Percentiles rank a stretch among this genome's conserved stretches.
Conservation (phyloP, 1,140 invertebrate genomes). For the Pseudomyrmex dendroicus region DNA sequence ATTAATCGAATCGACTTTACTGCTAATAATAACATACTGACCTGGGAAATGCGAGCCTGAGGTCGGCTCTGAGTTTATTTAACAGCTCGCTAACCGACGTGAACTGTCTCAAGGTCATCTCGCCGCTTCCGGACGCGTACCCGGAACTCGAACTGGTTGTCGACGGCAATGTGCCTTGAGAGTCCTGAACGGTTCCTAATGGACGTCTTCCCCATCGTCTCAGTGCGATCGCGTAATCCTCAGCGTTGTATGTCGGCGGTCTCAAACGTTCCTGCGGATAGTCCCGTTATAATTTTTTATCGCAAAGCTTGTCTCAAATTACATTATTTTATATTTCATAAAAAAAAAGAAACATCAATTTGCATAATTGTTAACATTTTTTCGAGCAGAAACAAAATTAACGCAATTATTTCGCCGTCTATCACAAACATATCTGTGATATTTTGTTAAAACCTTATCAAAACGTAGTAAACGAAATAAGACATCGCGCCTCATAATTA, state of each 20-base stretch:
- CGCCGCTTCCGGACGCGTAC: constrained; percentile 86
- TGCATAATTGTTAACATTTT: background rate
- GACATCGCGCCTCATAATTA: background rate
- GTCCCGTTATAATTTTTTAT: background rate
- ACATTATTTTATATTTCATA: background rate
- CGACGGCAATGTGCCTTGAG: constrained; percentile 83
- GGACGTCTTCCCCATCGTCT: constrained; percentile 91
- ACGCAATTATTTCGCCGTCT: background rate
- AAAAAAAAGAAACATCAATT: background rate
- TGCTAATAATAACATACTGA: constrained; percentile 79
- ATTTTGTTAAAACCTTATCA: background rate
- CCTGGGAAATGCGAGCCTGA: constrained; percentile 95
- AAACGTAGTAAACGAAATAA: background rate
- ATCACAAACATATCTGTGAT: background rate
- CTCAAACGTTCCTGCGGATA: constrained; percentile 90
- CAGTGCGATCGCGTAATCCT: constrained; percentile 92
- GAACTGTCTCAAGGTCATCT: constrained; percentile 95
- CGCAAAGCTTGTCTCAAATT: background rate
- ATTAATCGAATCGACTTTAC: too few relatives aligned
- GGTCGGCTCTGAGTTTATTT: constrained; percentile 93
- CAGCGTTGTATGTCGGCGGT: constrained; percentile 94
- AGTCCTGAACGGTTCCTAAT: constrained; percentile 78
- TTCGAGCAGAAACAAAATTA: background rate
- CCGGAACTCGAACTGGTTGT: constrained; percentile 84
- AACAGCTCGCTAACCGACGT: constrained; percentile 94